phyloP scores from a whole-genome alignment of 1,140 invertebrate genomes.

The Anthonomus grandis region DNA sequence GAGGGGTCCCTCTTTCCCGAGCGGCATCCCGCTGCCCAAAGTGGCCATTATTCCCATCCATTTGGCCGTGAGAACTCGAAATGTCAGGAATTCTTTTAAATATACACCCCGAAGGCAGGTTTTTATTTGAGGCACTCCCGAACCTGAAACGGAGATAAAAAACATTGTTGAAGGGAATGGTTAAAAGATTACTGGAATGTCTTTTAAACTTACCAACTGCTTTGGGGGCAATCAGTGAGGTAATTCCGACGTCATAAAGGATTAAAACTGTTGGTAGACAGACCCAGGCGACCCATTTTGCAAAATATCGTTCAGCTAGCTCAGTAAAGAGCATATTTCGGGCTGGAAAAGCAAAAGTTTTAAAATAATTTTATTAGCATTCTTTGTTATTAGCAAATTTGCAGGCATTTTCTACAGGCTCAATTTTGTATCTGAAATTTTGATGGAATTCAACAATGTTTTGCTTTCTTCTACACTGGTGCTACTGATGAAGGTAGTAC shows the following conservation, averaged over 20 bases:
- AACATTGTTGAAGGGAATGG: neutral
- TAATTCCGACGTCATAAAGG: conserved; percentile 90
- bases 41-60: conserved; percentile 92
- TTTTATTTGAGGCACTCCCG: conserved; percentile 99
- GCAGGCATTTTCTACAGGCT: no score
- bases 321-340: conserved; percentile 88
- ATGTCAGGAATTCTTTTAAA: conserved; percentile 94
- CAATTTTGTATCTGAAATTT: no score
- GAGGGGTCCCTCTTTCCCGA: conserved; percentile 98
- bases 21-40: conserved; percentile 89
- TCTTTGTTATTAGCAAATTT: no score
- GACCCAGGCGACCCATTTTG: conserved; percentile 91
- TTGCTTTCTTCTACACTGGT: no score
- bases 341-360: conserved; percentile 55
- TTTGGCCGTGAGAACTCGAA: conserved; percentile 91
- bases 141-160: conserved; percentile 59
- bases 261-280: conserved; percentile 83
- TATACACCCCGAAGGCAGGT: conserved; percentile 94
- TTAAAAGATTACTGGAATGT: no score
- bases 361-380: no score
- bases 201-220: conserved; percentile 80
- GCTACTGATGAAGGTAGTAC: no score
- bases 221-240: conserved; percentile 89
- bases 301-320: conserved; percentile 69
- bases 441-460: no score